Evolutionary conservation across 30 jellyfish, hydroid and myxozoan genomes (phyloP), one percentile per base, ranked within the genome.

Genomic region (Rhopilema esculentum): DNA sequence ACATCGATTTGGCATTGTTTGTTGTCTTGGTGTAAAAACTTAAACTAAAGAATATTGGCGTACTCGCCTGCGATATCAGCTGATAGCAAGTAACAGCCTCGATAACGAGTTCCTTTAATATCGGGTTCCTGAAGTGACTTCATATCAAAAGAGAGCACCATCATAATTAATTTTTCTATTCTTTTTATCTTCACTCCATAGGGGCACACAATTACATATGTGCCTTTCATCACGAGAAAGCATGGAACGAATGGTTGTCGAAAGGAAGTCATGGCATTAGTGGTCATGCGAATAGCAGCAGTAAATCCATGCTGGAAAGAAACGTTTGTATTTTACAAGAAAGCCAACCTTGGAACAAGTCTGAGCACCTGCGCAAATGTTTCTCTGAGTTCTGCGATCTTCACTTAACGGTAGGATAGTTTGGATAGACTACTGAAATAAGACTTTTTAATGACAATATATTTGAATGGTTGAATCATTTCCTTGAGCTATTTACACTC

Each of bases 191-290:
- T 40, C 57, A 40, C 57, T 40, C 57, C 30, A 27, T 19, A 66
- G 84, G 84, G 23, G 66, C 91, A 63, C 91, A 81, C 50, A 81
- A 62, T 24, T 87, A 81, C 72, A 16, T 68, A 17, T 81, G 91
- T 48, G 84, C 29, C 72, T 81, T 81, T 64, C 91, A 81, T 28
- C 70, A 86, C 27, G 91, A 81, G 57, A 81, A 81, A 66, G 91
- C 91, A 48, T 66, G 91, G 91, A 66, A 64, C 27, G 91, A 81
- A 49, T 65, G 86, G 91, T 24, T 81, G 69, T 81, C 91, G 16
- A 81, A 81, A 49, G 23, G 26, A 2, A 49, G 28, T 28, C 91
- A 81, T 81, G 91, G 83, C 23, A 70, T 30, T 0, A 4, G 50
- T 22, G 71, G 68, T 26, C 63, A 62, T 25, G 91, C 91, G 26